Conservation (phyloP, 53 echinoderm and acorn worm species). For the Echinarachnius parma region DNA sequence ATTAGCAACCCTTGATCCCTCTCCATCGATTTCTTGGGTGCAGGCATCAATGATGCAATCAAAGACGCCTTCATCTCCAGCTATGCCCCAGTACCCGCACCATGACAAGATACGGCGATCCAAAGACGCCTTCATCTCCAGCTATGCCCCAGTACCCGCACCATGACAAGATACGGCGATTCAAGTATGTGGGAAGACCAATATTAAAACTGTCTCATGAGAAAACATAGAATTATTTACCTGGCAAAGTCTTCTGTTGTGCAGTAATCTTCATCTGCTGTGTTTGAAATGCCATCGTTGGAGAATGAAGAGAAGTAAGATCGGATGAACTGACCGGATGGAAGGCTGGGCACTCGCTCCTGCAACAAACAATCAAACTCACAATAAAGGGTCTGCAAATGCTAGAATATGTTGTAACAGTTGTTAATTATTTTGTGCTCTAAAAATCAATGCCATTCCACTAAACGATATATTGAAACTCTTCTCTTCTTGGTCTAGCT, state of each 20-base stretch:
- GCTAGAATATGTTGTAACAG: background rate
- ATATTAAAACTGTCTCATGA: too few species aligned
- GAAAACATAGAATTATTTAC: too few species aligned
- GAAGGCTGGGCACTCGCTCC: constrained; percentile 79
- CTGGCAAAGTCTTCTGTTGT: constrained; percentile 29
- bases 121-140: background rate
- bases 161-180: background rate
- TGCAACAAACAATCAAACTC: too few species aligned
- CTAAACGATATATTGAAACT: too few species aligned
- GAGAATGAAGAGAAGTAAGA: constrained; percentile 99
- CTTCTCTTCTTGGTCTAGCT: too few species aligned
- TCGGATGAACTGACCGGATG: constrained; percentile 89
- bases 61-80: constrained; percentile 54
- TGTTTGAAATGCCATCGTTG: constrained; percentile 78
- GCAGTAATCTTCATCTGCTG: constrained; percentile 43
- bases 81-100: too few species aligned
- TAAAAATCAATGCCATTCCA: too few species aligned
- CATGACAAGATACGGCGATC: background rate
- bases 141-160: too few species aligned
- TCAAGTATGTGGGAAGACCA: too few species aligned
- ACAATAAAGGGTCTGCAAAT: background rate
- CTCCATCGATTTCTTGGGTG: constrained; percentile 70
- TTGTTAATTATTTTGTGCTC: too few species aligned
- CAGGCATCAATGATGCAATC: constrained; percentile 69
- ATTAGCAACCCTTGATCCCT: constrained; percentile 55